These are phyloP conservation scores for Nephrocerus scutellatus DNA, from an alignment of 2,888 invertebrate genomes.

Conservation along the genomic window DNA sequence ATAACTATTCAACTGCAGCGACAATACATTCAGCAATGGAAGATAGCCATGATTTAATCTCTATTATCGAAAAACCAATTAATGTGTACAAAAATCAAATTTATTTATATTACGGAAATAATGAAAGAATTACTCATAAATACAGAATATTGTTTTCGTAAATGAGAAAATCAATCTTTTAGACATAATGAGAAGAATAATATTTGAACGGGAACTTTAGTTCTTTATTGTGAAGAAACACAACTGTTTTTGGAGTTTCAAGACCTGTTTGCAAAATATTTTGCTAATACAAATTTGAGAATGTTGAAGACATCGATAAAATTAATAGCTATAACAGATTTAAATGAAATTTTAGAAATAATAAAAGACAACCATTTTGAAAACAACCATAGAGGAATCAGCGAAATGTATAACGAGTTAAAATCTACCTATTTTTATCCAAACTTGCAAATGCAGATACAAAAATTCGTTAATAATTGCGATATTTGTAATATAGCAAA, in stretches of 20 bases:
- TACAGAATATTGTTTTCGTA: constrained; percentile 7
- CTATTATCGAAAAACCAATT: constrained; percentile 8
- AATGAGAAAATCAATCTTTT: too few relatives aligned
- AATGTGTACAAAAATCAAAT: constrained; percentile 15
- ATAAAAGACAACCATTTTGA: constrained; percentile 18
- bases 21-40: constrained; percentile 9
- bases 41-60: constrained; percentile 4
- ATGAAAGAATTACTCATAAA: constrained; percentile 7
- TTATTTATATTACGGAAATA: not conserved
- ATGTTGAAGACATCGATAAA: too few relatives aligned
- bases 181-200: too few relatives aligned
- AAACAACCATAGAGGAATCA: constrained; percentile 10
- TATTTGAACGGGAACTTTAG: constrained; percentile 2
- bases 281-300: too few relatives aligned
- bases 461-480: constrained; percentile 16
- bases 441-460: constrained; percentile 14
- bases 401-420: constrained; percentile 5
- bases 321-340: constrained; percentile 1
- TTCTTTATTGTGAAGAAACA: too few relatives aligned
- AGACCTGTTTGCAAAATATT: too few relatives aligned
- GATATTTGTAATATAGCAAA: constrained; percentile 21
- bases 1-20: constrained; percentile 1
- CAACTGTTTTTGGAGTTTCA: too few relatives aligned
- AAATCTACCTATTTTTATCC: constrained; percentile 16
- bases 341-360: constrained; percentile 3